A percentile compares a stretch with the other conserved stretches of the same genome.
Conservation (phyloP, 2,113 vertebrate genomes). For the Microtus ochrogaster region DNA sequence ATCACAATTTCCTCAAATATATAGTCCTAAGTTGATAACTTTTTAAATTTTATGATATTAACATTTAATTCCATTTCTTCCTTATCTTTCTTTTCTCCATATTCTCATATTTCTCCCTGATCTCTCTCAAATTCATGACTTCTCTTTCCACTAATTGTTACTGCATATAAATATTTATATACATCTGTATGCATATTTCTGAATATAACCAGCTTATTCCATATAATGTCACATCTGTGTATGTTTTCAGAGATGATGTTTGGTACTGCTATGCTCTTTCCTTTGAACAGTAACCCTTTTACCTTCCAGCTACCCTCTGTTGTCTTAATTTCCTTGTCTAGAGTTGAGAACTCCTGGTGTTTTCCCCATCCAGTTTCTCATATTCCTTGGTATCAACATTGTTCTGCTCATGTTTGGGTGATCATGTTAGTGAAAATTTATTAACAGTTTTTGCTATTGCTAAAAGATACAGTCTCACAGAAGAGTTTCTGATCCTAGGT, state of each 20-base stretch:
- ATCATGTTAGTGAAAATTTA: not conserved
- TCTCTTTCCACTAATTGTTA: not conserved
- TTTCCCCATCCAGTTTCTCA: not conserved
- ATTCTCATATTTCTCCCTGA: not conserved
- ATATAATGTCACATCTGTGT: not conserved
- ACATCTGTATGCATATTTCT: not conserved
- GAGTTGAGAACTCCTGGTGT: not conserved
- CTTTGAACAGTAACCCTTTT: rapidly evolving
- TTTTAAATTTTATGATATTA: not conserved
- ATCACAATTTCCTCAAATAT: not conserved
- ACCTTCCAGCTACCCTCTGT: too few species aligned
- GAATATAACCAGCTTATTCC: not conserved
- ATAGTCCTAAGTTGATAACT: not conserved
- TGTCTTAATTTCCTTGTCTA: not conserved
- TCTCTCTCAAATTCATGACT: not conserved
- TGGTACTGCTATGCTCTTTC: not conserved
- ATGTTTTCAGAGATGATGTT: too few species aligned
- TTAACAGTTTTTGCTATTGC: not conserved
- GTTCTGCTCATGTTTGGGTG: not conserved
- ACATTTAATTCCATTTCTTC: not conserved
- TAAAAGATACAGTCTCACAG: not conserved
- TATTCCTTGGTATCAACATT: too few species aligned
- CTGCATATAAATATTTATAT: not conserved
- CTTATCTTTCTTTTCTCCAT: not conserved
- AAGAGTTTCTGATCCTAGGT: too few species aligned